These are phyloP conservation scores for Erebia epiphron DNA, from an alignment of 2,888 invertebrate genomes.

Conservation along the genomic window DNA sequence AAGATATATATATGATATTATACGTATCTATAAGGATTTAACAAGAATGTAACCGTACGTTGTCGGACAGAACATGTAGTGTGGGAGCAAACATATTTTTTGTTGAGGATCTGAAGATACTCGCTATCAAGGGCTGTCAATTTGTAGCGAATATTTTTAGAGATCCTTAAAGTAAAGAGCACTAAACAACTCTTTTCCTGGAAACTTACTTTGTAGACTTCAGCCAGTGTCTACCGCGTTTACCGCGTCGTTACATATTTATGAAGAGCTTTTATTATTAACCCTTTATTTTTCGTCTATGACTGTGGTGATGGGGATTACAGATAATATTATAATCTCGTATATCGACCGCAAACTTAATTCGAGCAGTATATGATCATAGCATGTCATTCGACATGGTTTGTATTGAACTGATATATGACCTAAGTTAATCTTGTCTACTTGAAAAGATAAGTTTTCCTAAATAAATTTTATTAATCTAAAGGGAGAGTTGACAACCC, in stretches of 20 bases:
- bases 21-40: constrained; percentile 40
- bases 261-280: no score
- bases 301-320: no score
- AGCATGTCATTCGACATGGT: no score
- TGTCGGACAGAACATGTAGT: constrained; percentile 41
- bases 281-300: no score
- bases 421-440: no score
- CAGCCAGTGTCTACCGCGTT: no score
- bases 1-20: constrained; percentile 30
- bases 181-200: not conserved
- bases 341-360: no score
- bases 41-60: constrained; percentile 43
- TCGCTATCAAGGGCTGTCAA: constrained; percentile 11
- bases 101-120: constrained; percentile 37
- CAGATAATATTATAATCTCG: no score
- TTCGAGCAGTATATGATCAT: no score
- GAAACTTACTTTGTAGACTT: not conserved
- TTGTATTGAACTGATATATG: no score
- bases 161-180: not conserved
- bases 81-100: constrained; percentile 45
- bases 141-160: not conserved
- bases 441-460: not conserved
- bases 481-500: constrained; percentile 18
- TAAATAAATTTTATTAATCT: not conserved
- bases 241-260: no score